A percentile compares a stretch with the other conserved stretches of the same genome.
phyloP scores from a whole-genome alignment of 2,113 vertebrate species.

The Butorides virescens region DNA sequence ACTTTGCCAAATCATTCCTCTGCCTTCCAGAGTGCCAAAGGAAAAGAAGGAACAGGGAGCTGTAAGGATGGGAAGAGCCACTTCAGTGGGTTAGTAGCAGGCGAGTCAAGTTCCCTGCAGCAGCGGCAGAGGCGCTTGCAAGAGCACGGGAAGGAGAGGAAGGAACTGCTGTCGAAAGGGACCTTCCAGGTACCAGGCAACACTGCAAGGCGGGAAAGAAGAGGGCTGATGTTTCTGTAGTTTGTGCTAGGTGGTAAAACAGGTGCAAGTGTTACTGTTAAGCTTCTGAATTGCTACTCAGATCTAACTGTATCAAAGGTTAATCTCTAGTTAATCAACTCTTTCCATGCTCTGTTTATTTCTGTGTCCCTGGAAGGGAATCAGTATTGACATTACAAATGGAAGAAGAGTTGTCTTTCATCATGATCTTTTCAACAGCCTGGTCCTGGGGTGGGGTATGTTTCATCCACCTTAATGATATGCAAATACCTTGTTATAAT shows the following conservation, averaged over 20 bases:
- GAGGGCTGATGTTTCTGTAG: not conserved
- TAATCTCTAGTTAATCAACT: not conserved
- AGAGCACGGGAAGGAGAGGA: constrained; percentile 92
- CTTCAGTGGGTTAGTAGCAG: constrained; percentile 48
- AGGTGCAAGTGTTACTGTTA: not conserved
- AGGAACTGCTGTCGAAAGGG: constrained; percentile 87
- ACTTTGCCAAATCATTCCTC: not conserved
- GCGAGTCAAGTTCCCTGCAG: constrained; percentile 69
- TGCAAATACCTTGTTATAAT: not conserved
- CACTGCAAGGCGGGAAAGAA: not conserved
- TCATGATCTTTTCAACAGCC: not conserved
- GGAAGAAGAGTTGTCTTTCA: not conserved
- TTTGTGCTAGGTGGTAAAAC: not conserved
- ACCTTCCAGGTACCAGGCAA: constrained; percentile 76
- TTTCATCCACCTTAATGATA: not conserved
- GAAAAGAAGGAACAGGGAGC: constrained; percentile 74
- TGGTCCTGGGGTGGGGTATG: not conserved
- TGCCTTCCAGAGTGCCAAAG: constrained; percentile 77
- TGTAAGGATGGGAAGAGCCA: constrained; percentile 79
- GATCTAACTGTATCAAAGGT: not conserved
- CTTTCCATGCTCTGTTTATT: not conserved
- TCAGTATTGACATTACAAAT: not conserved
- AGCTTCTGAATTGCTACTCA: not conserved
- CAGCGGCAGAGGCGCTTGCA: constrained; percentile 86
- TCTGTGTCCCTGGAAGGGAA: not conserved